Conservation (phyloP, 2,888 invertebrate genomes). For the Reticulitermes lucifugus region DNA sequence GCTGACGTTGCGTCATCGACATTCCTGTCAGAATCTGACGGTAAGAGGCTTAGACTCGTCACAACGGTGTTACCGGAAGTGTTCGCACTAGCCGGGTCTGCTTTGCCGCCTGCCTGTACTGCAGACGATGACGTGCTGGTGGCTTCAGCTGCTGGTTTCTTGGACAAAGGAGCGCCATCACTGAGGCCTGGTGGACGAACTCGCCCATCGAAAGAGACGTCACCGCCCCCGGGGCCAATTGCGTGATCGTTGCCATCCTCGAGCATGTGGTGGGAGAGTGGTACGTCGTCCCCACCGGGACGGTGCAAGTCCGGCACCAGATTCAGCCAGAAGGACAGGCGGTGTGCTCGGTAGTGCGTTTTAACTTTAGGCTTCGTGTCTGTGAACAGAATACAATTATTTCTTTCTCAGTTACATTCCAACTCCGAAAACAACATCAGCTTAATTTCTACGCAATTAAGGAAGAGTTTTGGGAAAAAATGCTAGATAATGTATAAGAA, state of each 20-base stretch:
- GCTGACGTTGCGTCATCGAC: slow-evolving; percentile 61
- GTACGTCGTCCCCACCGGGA: slow-evolving; percentile 88
- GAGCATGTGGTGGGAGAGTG: slow-evolving; percentile 85
- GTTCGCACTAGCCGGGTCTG: slow-evolving; percentile 59
- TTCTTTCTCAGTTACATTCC: too few relatives aligned
- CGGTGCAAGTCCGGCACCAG: slow-evolving; percentile 92
- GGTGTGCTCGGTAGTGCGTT: slow-evolving; percentile 94
- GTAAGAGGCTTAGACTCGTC: slow-evolving; percentile 54
- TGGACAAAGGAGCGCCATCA: slow-evolving; percentile 56
- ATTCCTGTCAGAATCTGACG: slow-evolving; percentile 57
- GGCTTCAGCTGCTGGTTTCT: slow-evolving; percentile 64
- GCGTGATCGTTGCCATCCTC: slow-evolving; percentile 78
- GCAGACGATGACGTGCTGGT: slow-evolving; percentile 66
- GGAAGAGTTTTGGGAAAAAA: too few relatives aligned
- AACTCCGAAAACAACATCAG: too few relatives aligned
- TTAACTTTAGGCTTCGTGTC: slow-evolving; percentile 91
- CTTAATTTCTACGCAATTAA: too few relatives aligned
- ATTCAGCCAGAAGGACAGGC: slow-evolving; percentile 94
- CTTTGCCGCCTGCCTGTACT: slow-evolving; percentile 64
- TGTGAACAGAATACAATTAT: slow-evolving; percentile 61
- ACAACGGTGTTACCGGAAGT: slow-evolving; percentile 56
- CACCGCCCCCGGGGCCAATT: slow-evolving; percentile 60
- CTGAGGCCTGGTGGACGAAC: slow-evolving; percentile 62
- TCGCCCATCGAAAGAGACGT: slow-evolving; percentile 52
- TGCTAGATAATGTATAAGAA: too few relatives aligned